Base-by-base conservation (phyloP, 2,797 vertebrate genomes). In the Gymnopithys bicolor region DNA sequence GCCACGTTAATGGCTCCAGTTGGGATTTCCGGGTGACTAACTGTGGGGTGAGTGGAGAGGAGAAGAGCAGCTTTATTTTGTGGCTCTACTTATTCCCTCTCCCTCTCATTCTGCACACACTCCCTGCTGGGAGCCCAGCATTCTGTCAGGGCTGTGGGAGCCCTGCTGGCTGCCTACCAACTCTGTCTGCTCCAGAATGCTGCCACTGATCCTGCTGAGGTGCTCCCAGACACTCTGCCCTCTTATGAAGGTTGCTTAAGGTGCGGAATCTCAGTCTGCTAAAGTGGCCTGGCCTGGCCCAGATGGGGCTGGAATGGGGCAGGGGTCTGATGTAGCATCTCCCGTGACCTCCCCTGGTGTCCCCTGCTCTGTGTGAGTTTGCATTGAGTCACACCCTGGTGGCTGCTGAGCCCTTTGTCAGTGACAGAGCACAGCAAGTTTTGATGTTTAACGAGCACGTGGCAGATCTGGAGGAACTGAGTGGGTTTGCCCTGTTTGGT, bases 11-110 rank as follows among this genome's bases (percentile, higher is more conserved):
- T 97, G 89, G 84, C 93, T 96, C 82, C 37, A 59, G 90, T 97
- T 94, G 94, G 90, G 91, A 92, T 97, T 97, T 96, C 95, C 19
- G 62, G 93, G 94, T 96, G 96, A 96, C 93, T 95, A 89, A 88
- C 74, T 55, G 73, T 51, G 64, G 76, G 85, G 51, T 51, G 37
- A 84, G 81, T 7, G 28, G 27, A 28, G 71, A 68, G 73, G 82
- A 71, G 90, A 92, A 52, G 81, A 93, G 76, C 23, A 14, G 86
- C 87, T 91, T 73, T 74, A 28, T 71, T 93, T 56, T 58, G 49
- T 87, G 70, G 48, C 75, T 88, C 77, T 82, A 55, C 66, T 21
- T 74, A 37, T 41, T 66, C 58, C 49, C 64, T 48, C 30, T 62
- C 25, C 24, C 28, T 32, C 21, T 89, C 5, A 2, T n/a, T 28